Percentiles rank a stretch among this genome's conserved stretches.
phyloP scores from a whole-genome alignment of 2,888 invertebrate genomes.

The Microchrysa polita region DNA sequence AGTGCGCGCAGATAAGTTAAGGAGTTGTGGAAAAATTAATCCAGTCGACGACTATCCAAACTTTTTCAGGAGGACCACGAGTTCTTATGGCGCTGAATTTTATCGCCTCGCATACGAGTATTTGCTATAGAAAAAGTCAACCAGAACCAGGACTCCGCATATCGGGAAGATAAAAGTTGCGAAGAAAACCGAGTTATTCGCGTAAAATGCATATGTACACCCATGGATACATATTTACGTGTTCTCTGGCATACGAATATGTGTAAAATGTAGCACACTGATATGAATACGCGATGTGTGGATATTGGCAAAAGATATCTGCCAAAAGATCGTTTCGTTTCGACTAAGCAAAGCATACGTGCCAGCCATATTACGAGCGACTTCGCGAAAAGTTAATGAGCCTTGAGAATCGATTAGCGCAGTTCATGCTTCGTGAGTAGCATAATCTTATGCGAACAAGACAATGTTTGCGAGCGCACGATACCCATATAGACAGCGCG shows the following conservation, averaged over 20 bases:
- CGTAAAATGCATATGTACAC: background rate
- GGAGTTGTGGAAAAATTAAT: slow-evolving; percentile 38
- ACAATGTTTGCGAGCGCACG: slow-evolving; percentile 1
- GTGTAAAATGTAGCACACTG: slow-evolving; percentile 24
- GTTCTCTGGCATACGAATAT: background rate
- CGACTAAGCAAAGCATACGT: background rate
- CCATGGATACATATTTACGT: background rate
- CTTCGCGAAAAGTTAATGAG: slow-evolving; percentile 42
- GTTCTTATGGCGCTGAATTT: background rate
- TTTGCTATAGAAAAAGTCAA: too few relatives aligned
- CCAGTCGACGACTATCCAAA: background rate
- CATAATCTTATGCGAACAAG: slow-evolving; percentile 34
- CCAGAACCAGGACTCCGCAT: background rate
- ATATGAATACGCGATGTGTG: background rate
- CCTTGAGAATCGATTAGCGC: slow-evolving; percentile 42
- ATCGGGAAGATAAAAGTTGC: background rate
- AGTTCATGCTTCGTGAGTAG: slow-evolving; percentile 43
- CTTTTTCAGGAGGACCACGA: background rate
- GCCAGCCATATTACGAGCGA: slow-evolving; percentile 18
- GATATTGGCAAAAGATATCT: background rate
- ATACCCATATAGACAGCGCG: too few relatives aligned
- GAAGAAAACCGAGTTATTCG: background rate
- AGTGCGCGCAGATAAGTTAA: slow-evolving; percentile 32
- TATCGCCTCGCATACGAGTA: too few relatives aligned
- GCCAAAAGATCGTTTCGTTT: slow-evolving; percentile 7